A percentile compares a stretch with the other conserved stretches of the same genome.
Evolutionary conservation across 1,140 invertebrate genomes (phyloP).

Genomic region (Nautilus pompilius): DNA sequence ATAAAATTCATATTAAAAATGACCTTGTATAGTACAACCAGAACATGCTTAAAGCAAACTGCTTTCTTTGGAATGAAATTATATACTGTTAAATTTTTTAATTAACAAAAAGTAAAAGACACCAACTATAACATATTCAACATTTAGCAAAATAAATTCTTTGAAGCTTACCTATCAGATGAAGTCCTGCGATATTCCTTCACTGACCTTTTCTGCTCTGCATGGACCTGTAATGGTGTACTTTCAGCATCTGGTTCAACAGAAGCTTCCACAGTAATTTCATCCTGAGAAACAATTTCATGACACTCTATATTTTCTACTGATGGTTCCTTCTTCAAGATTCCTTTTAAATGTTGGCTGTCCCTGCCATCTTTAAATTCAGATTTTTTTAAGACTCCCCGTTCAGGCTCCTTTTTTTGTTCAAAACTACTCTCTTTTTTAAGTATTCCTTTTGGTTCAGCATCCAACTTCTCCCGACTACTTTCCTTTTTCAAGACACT

Average conservation of each 20-base stretch:
- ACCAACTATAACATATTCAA: not conserved
- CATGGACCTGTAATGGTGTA: no score
- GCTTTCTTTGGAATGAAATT: no score
- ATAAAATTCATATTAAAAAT: no score
- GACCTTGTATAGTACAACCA: no score
- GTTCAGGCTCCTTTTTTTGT: conserved; percentile 55
- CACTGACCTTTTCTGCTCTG: not conserved
- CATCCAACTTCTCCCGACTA: conserved; percentile 17
- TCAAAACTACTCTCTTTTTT: conserved; percentile 41
- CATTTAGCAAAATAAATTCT: not conserved
- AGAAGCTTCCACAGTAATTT: no score
- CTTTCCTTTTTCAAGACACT: conserved; percentile 41
- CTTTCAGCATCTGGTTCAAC: no score
- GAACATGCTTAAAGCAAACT: no score
- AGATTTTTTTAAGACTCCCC: conserved; percentile 60
- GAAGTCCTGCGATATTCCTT: not conserved
- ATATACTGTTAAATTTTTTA: no score
- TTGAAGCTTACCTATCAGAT: not conserved
- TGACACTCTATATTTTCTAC: no score
- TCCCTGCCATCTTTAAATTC: conserved; percentile 22
- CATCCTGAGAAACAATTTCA: no score
- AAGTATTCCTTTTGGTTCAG: conserved; percentile 26
- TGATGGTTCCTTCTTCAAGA: no score
- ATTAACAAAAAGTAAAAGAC: not conserved
- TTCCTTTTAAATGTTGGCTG: no score